Percentiles rank a stretch among this genome's conserved stretches.
These are phyloP conservation scores for Theristicus caerulescens DNA, from an alignment of 2,113 vertebrate genomes.

Conservation along the genomic window DNA sequence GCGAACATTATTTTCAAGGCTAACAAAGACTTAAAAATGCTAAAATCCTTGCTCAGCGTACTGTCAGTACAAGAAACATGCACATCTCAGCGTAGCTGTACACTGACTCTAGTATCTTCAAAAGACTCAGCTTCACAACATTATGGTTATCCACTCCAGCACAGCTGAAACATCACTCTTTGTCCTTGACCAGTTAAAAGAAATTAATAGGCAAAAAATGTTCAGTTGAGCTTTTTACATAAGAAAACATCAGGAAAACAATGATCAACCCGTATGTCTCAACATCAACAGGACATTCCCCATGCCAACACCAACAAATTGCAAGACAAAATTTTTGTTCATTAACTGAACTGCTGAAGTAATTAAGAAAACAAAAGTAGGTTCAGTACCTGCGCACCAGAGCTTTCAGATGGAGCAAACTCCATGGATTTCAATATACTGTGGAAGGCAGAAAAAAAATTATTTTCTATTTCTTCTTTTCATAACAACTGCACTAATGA, in stretches of 20 bases:
- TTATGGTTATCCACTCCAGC: background rate
- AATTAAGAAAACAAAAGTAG: constrained; percentile 2
- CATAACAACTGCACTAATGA: background rate
- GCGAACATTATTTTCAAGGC: background rate
- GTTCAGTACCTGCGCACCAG: constrained; percentile 85
- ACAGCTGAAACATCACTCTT: background rate
- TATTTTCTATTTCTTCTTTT: constrained; percentile 36
- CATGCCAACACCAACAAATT: background rate
- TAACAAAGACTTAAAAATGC: background rate
- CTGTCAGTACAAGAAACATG: background rate
- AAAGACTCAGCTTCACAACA: background rate
- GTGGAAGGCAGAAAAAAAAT: constrained; percentile 57
- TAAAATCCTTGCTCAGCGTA: background rate
- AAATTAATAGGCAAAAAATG: background rate
- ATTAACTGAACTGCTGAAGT: background rate
- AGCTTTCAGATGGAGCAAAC: constrained; percentile 86
- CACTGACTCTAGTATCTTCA: background rate
- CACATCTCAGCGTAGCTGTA: background rate
- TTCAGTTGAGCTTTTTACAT: background rate
- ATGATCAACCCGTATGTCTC: background rate
- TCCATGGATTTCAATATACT: constrained; percentile 99
- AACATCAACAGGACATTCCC: background rate
- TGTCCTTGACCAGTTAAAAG: constrained; percentile 4
- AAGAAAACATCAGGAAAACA: background rate
- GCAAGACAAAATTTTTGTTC: background rate